Evolutionary conservation across 2,113 vertebrate genomes (phyloP).

Genomic region (Leucoraja erinaceus): DNA sequence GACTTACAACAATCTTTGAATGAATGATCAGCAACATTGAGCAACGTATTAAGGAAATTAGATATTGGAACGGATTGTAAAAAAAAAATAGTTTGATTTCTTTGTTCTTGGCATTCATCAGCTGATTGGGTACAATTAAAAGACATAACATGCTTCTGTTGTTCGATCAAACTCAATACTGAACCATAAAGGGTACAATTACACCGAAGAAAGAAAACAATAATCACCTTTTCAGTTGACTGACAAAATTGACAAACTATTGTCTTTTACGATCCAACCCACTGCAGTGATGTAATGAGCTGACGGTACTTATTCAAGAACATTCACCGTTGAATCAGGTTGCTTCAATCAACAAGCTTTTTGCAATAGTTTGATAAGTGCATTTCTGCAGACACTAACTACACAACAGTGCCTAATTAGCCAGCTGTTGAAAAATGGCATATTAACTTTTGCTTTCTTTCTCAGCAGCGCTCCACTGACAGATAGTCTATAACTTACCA

Average conservation of each 20-base stretch:
- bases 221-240: neutral
- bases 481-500: neutral
- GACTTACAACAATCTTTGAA: neutral
- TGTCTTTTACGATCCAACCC: neutral
- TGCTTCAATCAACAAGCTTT: neutral
- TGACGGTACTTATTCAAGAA: neutral
- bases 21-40: neutral
- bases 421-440: neutral
- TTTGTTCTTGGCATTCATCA: constrained; percentile 1
- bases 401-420: neutral
- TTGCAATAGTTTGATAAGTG: neutral
- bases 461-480: neutral
- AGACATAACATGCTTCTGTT: neutral
- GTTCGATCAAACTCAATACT: neutral
- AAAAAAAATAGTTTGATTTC: too few relatives aligned
- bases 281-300: neutral
- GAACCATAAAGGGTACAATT: neutral
- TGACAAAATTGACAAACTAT: neutral
- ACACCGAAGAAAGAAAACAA: neutral
- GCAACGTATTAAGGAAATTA: neutral
- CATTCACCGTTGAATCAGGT: neutral
- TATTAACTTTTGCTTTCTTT: neutral
- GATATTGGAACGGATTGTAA: neutral
- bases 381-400: neutral
- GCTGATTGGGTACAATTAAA: neutral